Evolutionary conservation across 2,888 invertebrate species (phyloP).

Genomic region (Cryptus armator): DNA sequence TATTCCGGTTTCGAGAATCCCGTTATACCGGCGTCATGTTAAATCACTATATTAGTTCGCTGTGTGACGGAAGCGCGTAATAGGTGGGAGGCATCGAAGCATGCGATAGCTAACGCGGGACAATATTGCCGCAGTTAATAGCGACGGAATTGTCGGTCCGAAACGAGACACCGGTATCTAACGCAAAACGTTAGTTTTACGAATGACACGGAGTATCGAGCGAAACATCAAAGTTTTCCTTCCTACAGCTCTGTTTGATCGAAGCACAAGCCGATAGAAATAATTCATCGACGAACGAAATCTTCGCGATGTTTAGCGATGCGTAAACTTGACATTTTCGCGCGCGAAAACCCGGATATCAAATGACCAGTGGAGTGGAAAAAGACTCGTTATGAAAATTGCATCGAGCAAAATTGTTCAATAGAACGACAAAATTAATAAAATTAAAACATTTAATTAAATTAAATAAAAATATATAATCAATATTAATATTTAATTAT

Average conservation of each 20-base stretch:
- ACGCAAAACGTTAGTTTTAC: not conserved
- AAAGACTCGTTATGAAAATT: too few relatives aligned
- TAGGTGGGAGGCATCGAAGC: slow-evolving; percentile 47
- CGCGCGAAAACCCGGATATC: not conserved
- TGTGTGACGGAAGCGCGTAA: slow-evolving; percentile 46
- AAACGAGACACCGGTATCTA: slow-evolving; percentile 8
- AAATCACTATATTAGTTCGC: slow-evolving; percentile 55
- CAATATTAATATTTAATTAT: too few relatives aligned
- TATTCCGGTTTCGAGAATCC: slow-evolving; percentile 67
- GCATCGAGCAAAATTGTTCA: too few relatives aligned
- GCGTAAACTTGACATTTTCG: not conserved
- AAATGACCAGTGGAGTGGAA: not conserved
- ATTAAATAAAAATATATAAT: too few relatives aligned
- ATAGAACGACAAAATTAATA: too few relatives aligned
- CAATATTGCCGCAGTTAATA: slow-evolving; percentile 24
- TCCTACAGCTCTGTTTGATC: not conserved
- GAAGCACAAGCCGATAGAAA: too few relatives aligned
- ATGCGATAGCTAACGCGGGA: slow-evolving; percentile 48
- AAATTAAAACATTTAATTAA: too few relatives aligned
- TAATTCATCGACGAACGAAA: not conserved
- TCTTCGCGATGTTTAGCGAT: not conserved
- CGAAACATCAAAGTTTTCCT: not conserved
- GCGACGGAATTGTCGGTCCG: slow-evolving; percentile 3
- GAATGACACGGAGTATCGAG: not conserved
- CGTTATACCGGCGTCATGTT: slow-evolving; percentile 66